Evolutionary conservation across 2,113 vertebrate genomes (phyloP).

Genomic region (Engraulis encrasicolus): DNA sequence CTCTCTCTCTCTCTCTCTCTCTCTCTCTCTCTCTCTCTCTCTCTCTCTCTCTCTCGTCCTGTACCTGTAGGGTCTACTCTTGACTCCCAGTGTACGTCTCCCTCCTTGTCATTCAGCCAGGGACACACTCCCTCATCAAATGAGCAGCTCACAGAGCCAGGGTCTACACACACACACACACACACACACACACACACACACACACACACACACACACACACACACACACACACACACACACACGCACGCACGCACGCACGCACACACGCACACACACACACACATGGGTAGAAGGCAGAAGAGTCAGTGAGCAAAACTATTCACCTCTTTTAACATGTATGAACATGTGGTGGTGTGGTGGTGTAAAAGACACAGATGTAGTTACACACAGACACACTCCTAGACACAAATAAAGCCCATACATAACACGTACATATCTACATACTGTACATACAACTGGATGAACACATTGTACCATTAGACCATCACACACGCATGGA

Average conservation of each 20-base stretch:
- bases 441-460: no score
- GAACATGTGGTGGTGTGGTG: neutral
- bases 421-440: no score
- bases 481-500: neutral
- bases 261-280: conserved; percentile 43
- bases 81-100: conserved; percentile 82
- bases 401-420: neutral
- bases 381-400: neutral
- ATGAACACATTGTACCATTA: no score
- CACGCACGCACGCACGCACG: conserved; percentile 37
- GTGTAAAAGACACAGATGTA: neutral
- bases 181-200: conserved; percentile 48
- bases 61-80: conserved; percentile 64
- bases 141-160: conserved; percentile 79
- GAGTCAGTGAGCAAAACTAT: neutral
- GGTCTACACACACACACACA: conserved; percentile 62
- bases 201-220: conserved; percentile 41
- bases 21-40: no score
- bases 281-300: conserved; percentile 17
- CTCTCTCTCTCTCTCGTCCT: no score
- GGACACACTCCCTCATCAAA: conserved; percentile 86
- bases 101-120: conserved; percentile 84
- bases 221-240: conserved; percentile 42
- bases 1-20: no score
- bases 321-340: neutral